Evolutionary conservation across 2,888 invertebrate species (phyloP).

Genomic region (Phlogophora meticulosa): DNA sequence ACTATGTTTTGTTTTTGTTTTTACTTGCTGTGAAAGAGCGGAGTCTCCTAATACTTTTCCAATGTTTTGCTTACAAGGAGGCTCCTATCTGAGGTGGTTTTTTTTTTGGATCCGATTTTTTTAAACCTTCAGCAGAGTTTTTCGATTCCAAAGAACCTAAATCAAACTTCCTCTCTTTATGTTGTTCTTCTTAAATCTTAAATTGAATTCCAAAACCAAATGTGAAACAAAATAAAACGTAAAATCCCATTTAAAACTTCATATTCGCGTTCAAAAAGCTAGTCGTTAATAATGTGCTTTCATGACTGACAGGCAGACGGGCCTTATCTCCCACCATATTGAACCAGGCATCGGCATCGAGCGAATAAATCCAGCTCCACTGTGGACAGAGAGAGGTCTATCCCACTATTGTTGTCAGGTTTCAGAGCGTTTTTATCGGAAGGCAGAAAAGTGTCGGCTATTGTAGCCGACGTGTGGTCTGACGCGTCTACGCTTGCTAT

Average conservation of each 20-base stretch:
- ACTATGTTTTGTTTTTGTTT: too few species aligned
- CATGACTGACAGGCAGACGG: neutral
- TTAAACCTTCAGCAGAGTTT: too few species aligned
- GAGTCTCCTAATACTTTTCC: too few species aligned
- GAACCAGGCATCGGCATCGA: neutral
- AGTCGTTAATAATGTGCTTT: neutral
- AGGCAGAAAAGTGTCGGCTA: slow-evolving; percentile 1
- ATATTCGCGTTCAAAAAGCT: neutral
- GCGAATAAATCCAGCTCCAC: slow-evolving; percentile 26
- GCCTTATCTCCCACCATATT: slow-evolving; percentile 31
- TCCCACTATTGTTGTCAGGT: slow-evolving; percentile 22
- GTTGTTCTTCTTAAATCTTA: too few species aligned
- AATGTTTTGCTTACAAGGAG: too few species aligned
- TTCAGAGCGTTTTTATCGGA: slow-evolving; percentile 7
- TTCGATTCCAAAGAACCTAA: too few species aligned
- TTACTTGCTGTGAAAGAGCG: too few species aligned
- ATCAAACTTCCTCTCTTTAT: too few species aligned
- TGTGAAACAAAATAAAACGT: too few species aligned
- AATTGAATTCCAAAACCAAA: too few species aligned
- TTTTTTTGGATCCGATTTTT: too few species aligned
- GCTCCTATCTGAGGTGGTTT: too few species aligned
- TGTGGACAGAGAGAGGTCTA: neutral
- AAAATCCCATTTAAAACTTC: neutral
- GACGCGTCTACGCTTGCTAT: neutral
- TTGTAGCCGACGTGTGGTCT: slow-evolving; percentile 4